Evolutionary conservation across 2,797 vertebrate genomes (phyloP), one percentile per base, ranked within the genome.

Genomic region (Ctenochaetus hawaiiensis): DNA sequence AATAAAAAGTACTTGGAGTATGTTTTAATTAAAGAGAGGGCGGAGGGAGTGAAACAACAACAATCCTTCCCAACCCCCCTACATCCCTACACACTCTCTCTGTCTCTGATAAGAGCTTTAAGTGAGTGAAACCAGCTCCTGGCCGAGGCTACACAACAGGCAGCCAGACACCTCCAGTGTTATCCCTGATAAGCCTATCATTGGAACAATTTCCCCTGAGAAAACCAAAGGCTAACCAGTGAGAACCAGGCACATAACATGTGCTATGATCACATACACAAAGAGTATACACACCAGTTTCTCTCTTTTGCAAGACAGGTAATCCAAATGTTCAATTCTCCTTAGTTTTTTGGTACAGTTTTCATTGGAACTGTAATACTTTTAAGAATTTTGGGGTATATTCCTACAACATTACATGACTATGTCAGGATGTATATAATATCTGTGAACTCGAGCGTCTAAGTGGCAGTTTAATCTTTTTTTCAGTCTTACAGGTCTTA

Each of bases 121-220:
- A 8, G 71, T 66, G 92, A 93, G 89, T 80, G 77, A 91, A 91
- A 87, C 54, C 90, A 91, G 90, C 68, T 88, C 79, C 76, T 60
- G 65, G 72, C 74, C 23, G 20, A 83, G 80, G 83, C 83, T 84
- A 78, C 67, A 6, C 6, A 2, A 85, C 83, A 84, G 81, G 17
- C 82, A 78, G 83, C 67, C 84, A 89, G 87, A 92, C 92, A 92
- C 91, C 87, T 91, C 67, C 66, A 61, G 84, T 37, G 80, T 82
- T 73, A 67, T 81, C 85, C 57, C 73, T 66, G 88, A 90, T 91
- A 91, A 75, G 76, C 82, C 93, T 92, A 94, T 92, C 93, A 72
- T 1, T 20, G 60, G 66, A 84, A 44, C 68, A 43, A 81, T 75
- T 86, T 87, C 80, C 79, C 59, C 77, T 45, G 76, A 89, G 83